Evolutionary conservation across 2,888 invertebrate species (phyloP), one percentile per base, ranked within the genome.

Genomic region (Eretmocerus hayati): DNA sequence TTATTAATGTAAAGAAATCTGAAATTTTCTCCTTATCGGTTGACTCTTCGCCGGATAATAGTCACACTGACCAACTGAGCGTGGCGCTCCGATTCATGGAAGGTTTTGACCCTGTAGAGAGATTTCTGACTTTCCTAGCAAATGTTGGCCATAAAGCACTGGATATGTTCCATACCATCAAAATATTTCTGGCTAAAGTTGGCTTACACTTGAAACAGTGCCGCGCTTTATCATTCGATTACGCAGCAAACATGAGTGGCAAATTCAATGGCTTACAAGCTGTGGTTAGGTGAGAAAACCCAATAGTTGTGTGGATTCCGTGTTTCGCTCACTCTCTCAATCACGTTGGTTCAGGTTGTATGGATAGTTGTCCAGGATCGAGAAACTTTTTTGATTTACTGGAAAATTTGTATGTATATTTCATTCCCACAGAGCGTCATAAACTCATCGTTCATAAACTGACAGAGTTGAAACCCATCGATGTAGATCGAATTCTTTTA

Each of bases 221-320:
- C 22, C 47, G 55, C 42, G 52, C 55, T 8, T 52, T 58, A 43
- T 55, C 56, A 13, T 58, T 56, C 36, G 53, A 58, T 44, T 57
- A 57, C 40, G 57, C 56, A 9, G 52, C 53, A 26, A 49, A 48
- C 19, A 58, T 58, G 57, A 58, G 52, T n/a, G n/a, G n/a, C n/a
- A n/a, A n/a, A n/a, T n/a, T n/a, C n/a, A n/a, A n/a, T n/a, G n/a
- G n/a, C n/a, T 46, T 53, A n/a, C 46, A 53, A 32, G 35, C 49
- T 26, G 39, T 52, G 21, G 30, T 55, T n/a, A 45, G 20, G 15
- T n/a, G 32, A 18, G 47, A 45, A 19, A 55, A 53, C 47, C 19
- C 16, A 41, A 49, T 53, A 42, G 48, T 50, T 8, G 31, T 44
- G 5, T 50, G 50, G 44, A 36, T 50, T 23, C 47, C 54, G 26